phyloP scores from a whole-genome alignment of 1,140 invertebrate species.

The Zaprionus camerounensis region DNA sequence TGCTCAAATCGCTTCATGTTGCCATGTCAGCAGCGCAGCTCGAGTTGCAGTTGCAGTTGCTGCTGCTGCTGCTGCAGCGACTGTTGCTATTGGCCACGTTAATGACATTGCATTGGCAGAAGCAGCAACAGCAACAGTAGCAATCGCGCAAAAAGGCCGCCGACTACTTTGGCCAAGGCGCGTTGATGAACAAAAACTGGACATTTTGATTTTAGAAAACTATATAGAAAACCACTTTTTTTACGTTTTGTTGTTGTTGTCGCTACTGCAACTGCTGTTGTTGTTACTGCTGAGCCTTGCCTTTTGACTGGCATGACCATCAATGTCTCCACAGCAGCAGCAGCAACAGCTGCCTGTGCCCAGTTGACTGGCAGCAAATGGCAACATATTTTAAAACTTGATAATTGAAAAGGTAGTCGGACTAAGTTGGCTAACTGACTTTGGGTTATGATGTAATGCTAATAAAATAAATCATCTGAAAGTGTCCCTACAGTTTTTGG shows the following conservation, averaged over 20 bases:
- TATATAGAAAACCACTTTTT: constrained; percentile 83
- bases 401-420: background rate
- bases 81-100: constrained; percentile 63
- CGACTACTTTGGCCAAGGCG: constrained; percentile 75
- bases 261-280: constrained; percentile 30
- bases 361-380: constrained; percentile 39
- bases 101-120: constrained; percentile 66
- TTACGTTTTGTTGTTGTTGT: constrained; percentile 37
- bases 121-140: constrained; percentile 38
- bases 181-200: constrained; percentile 81
- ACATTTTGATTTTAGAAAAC: constrained; percentile 83
- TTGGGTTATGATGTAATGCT: background rate
- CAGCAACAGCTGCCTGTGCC: constrained; percentile 45
- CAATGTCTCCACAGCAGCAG: constrained; percentile 59
- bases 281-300: constrained; percentile 12
- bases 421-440: constrained; percentile 28
- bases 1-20: constrained; percentile 82
- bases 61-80: constrained; percentile 42
- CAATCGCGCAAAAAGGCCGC: constrained; percentile 53
- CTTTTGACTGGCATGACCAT: constrained; percentile 59
- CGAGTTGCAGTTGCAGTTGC: constrained; percentile 32
- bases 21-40: constrained; percentile 73
- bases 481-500: background rate
- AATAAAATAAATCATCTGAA: background rate
- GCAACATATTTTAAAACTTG: constrained; percentile 65